A percentile compares a stretch with the other conserved stretches of the same genome.
Evolutionary conservation across 2,113 vertebrate genomes (phyloP).

Genomic region (Lepus timidus): DNA sequence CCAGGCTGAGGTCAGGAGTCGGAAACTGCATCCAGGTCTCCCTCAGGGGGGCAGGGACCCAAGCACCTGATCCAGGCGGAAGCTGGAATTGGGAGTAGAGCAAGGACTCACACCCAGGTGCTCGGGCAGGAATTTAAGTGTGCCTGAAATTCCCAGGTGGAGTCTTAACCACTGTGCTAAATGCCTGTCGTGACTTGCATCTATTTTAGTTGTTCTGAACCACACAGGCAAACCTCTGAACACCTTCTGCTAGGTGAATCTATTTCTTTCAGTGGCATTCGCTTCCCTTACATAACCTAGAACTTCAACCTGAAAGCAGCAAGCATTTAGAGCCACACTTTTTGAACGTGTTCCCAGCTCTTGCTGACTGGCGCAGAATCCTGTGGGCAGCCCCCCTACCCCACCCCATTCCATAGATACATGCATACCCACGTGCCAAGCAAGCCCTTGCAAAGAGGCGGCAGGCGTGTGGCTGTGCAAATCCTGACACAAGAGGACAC

Average conservation of each 20-base stretch:
- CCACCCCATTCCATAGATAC: background rate
- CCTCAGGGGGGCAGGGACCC: too few species aligned
- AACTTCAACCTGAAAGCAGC: background rate
- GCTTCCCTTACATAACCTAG: background rate
- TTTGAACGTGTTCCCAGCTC: background rate
- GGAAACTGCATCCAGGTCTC: too few species aligned
- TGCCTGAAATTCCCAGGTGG: too few species aligned
- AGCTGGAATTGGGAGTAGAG: too few species aligned
- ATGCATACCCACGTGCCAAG: background rate
- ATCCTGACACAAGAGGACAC: constrained; percentile 71
- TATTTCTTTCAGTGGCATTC: background rate
- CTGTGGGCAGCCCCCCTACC: background rate
- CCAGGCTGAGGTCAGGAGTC: too few species aligned
- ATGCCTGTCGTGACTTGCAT: too few species aligned
- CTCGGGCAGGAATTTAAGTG: too few species aligned
- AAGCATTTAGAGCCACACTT: background rate
- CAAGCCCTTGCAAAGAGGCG: constrained; percentile 64
- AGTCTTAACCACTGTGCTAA: too few species aligned
- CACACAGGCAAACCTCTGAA: background rate
- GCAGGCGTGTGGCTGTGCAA: constrained; percentile 65
- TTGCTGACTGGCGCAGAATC: background rate
- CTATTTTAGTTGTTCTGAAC: constrained; percentile 34
- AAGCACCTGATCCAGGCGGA: too few species aligned
- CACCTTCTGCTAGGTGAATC: background rate
- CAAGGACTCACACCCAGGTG: too few species aligned